Percentiles rank a stretch among this genome's conserved stretches.
Conservation (phyloP, 2,888 invertebrate genomes). For the Neria commutata region DNA sequence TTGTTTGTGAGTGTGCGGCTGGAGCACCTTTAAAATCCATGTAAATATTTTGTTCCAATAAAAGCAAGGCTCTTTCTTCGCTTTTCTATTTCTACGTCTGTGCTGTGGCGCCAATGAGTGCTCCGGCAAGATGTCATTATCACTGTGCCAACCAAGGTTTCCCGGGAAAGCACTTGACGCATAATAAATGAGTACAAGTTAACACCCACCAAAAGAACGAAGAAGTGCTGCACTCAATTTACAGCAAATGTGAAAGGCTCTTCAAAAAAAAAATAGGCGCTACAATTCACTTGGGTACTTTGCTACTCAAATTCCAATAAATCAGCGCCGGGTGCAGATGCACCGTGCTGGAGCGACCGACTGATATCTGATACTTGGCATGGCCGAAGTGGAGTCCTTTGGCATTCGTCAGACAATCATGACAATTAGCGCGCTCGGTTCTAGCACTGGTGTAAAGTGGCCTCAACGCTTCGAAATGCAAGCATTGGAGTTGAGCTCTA, state of each 20-base stretch:
- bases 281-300: slow-evolving; percentile 25
- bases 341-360: slow-evolving; percentile 16
- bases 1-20: no score
- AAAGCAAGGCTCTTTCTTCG: not conserved
- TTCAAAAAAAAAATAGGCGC: slow-evolving; percentile 34
- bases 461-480: no score
- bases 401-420: not conserved
- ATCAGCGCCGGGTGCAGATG: slow-evolving; percentile 38
- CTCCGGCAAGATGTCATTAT: slow-evolving; percentile 27
- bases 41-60: no score
- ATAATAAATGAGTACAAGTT: slow-evolving; percentile 52
- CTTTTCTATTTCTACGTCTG: not conserved
- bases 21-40: no score
- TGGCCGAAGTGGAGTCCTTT: no score
- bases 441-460: no score
- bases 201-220: slow-evolving; percentile 54
- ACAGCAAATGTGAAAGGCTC: slow-evolving; percentile 49
- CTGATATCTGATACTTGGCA: no score
- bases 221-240: slow-evolving; percentile 41
- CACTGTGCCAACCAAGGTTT: slow-evolving; percentile 19
- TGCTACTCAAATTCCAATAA: slow-evolving; percentile 41
- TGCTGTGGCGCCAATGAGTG: slow-evolving; percentile 51
- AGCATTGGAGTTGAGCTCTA: no score
- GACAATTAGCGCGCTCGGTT: not conserved
- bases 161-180: slow-evolving; percentile 11